Conservation (phyloP, 2,888 invertebrate species). For the Microplitis manilae region DNA sequence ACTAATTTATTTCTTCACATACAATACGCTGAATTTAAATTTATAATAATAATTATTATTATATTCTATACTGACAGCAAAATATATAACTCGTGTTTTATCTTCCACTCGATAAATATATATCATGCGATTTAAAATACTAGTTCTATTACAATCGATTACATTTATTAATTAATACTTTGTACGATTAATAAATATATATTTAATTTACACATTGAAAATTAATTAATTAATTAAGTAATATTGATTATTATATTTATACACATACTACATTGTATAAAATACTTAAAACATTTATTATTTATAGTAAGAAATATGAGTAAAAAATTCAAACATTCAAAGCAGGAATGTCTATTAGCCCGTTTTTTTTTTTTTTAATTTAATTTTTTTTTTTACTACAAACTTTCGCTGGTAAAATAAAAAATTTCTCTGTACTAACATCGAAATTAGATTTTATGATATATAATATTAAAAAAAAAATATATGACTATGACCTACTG, state of each 20-base stretch:
- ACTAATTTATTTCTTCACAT: neutral
- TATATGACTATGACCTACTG: neutral
- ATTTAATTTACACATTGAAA: conserved; percentile 1
- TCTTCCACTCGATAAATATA: neutral
- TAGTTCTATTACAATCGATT: neutral
- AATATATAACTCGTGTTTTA: neutral
- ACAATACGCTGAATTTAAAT: no score
- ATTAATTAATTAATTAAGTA: neutral
- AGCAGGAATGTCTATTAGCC: conserved; percentile 1
- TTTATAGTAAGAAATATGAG: neutral
- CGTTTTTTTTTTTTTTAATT: neutral
- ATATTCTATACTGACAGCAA: conserved; percentile 1
- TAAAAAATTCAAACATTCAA: neutral
- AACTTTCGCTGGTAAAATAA: neutral
- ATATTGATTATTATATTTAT: conserved; percentile 1
- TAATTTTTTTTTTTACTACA: neutral
- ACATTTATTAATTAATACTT: neutral
- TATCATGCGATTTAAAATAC: neutral
- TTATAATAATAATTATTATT: no score
- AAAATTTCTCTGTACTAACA: neutral
- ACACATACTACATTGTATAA: conserved; percentile 7
- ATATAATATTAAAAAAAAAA: neutral
- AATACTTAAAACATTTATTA: conserved; percentile 5
- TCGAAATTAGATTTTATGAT: no score
- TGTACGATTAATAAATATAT: neutral